phyloP scores from a whole-genome alignment of 2,888 invertebrate species.

The Diarsia rubi region DNA sequence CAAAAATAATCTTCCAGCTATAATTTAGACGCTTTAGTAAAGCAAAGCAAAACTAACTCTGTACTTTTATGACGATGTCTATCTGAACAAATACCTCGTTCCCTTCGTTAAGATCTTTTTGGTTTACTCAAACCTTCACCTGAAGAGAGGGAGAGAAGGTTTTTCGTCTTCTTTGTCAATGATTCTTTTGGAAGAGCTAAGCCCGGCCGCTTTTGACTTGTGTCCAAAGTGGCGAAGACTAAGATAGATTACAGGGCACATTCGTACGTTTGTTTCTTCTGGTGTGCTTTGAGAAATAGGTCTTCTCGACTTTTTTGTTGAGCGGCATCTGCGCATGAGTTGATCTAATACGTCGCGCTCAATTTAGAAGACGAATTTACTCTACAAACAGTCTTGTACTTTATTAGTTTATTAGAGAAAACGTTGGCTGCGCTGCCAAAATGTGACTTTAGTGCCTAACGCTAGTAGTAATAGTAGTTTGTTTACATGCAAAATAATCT shows the following conservation, averaged over 20 bases:
- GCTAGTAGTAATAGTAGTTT: constrained; percentile 13
- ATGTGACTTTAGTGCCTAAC: constrained; percentile 24
- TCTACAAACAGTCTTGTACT: constrained; percentile 53
- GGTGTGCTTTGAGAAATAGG: not conserved
- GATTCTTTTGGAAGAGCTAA: too few species aligned
- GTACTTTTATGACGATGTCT: too few species aligned
- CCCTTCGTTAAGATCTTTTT: too few species aligned
- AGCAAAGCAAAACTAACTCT: too few species aligned
- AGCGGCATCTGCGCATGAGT: constrained; percentile 64
- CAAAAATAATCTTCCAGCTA: too few species aligned
- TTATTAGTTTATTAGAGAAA: constrained; percentile 60
- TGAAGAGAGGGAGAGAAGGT: too few species aligned
- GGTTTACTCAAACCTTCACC: too few species aligned
- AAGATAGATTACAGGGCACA: not conserved
- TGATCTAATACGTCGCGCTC: constrained; percentile 76
- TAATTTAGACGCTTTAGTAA: too few species aligned
- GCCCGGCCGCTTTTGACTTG: too few species aligned
- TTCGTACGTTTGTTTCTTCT: too few species aligned
- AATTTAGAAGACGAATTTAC: constrained; percentile 71
- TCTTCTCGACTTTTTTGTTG: constrained; percentile 7
- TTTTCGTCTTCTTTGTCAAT: too few species aligned
- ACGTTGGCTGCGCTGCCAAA: constrained; percentile 45
- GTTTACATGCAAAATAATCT: constrained; percentile 29
- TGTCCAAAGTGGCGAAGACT: not conserved
- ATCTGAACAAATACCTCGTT: too few species aligned